phyloP scores from a whole-genome alignment of 2,797 vertebrate genomes.

The Tachyglossus aculeatus region DNA sequence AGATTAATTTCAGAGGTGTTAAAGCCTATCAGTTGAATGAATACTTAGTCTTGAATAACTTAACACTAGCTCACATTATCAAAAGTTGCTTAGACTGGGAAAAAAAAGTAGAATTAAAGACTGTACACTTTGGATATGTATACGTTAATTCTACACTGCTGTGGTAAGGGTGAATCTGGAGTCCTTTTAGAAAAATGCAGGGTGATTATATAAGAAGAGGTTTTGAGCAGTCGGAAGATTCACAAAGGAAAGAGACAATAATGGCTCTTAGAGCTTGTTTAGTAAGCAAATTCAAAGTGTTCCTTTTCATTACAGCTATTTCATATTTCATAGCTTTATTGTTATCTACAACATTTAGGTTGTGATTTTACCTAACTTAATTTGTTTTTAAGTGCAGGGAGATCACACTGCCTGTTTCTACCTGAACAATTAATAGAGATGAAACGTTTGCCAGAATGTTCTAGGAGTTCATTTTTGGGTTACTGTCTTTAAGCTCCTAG shows the following conservation, averaged over 20 bases:
- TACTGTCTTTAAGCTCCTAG: not conserved
- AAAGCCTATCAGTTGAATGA: constrained; percentile 46
- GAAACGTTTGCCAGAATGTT: constrained; percentile 1
- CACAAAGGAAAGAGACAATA: constrained; percentile 5
- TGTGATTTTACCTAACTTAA: constrained; percentile 17
- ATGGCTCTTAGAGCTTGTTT: not conserved
- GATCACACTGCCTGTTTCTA: not conserved
- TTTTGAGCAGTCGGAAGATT: not conserved
- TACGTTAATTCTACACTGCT: constrained; percentile 24
- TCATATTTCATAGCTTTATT: not conserved
- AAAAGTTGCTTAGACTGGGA: constrained; percentile 27
- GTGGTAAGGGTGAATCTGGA: constrained; percentile 8
- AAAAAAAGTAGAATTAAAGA: constrained; percentile 34
- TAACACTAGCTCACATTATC: constrained; percentile 20
- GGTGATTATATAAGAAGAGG: not conserved
- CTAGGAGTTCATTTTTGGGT: not conserved
- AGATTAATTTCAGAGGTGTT: constrained; percentile 43
- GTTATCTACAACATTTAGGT: constrained; percentile 5
- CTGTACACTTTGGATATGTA: constrained; percentile 23
- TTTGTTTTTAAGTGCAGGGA: not conserved
- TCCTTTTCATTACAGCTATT: not conserved
- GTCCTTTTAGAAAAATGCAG: constrained; percentile 4
- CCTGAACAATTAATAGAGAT: not conserved
- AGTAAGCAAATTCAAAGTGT: not conserved
- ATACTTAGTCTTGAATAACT: constrained; percentile 47